Evolutionary conservation across 2,797 vertebrate genomes (phyloP), one percentile per base, ranked within the genome.

Genomic region (Acrocephalus scirpaceus): DNA sequence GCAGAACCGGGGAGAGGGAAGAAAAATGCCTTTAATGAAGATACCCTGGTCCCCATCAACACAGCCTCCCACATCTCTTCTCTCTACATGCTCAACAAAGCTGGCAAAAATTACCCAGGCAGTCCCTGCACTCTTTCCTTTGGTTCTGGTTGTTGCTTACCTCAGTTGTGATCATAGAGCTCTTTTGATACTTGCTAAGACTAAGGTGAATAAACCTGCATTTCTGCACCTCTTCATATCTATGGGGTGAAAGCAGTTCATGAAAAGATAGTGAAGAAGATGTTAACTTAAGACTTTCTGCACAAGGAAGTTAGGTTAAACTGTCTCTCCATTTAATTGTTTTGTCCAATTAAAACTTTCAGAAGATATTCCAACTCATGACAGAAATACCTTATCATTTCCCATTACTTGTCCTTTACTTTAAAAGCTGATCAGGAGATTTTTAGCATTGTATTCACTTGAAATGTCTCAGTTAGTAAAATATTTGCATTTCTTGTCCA

Each of bases 111-210:
- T 27, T 9, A 74, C 32, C 32, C 22, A 71, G 26, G 30, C 32
- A 15, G 21, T 70, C 21, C 32, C 56, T 42, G 18, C 9, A 58
- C 0, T 0, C 17, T 18, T 23, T n/a, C 5, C 18, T 50, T 47
- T 47, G 50, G 62, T 47, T 79, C 42, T 21, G 47, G 26, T 5
- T 73, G 47, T 25, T 50, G 22, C 20, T 40, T 44, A 36, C 0
- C 0, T 56, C 30, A 38, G 16, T 5, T 2, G 0, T 16, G 30
- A 47, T 50, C 38, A 8, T 2, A 25, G 4, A 45, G 18, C 29
- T 75, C 51, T 74, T 61, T 53, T 61, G 18, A 17, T 5, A 17
- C 26, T 90, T 19, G 2, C 13, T 25, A 32, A 44, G 25, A 36
- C 13, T 36, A 27, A 29, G 1, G 5, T 75, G 34, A 61, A 70